These are phyloP conservation scores for Panagrolaimus sp. DNA, from an alignment of 1,140 invertebrate species.

Conservation along the genomic window DNA sequence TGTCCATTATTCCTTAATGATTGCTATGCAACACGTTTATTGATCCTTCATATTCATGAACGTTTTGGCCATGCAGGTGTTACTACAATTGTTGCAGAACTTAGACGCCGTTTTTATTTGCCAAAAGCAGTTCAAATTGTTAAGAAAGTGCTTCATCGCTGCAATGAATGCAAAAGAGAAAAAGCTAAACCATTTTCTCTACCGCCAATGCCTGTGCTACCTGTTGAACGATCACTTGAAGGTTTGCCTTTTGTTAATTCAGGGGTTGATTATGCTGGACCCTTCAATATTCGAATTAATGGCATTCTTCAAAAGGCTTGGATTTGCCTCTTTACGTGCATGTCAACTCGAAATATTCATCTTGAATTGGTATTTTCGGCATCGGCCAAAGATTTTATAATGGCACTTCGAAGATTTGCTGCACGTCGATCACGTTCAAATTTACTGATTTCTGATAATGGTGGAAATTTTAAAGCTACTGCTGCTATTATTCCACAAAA, in stretches of 20 bases:
- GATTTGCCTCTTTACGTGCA: too few relatives aligned
- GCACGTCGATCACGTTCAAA: neutral
- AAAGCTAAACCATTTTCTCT: too few relatives aligned
- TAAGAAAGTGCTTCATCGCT: neutral
- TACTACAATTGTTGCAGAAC: neutral
- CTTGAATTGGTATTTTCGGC: too few relatives aligned
- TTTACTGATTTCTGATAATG: neutral
- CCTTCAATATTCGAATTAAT: too few relatives aligned
- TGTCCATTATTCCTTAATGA: neutral
- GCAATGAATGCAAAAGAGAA: neutral
- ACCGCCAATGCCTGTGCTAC: too few relatives aligned
- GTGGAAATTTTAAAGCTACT: neutral
- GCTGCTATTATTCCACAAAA: too few relatives aligned
- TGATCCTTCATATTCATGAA: neutral
- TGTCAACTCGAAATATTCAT: too few relatives aligned
- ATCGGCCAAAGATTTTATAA: neutral
- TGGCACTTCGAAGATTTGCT: neutral
- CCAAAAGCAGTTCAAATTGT: neutral
- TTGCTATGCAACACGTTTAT: neutral
- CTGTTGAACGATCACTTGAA: too few relatives aligned
- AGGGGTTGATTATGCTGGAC: too few relatives aligned
- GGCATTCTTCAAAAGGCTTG: too few relatives aligned
- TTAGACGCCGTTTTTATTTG: neutral
- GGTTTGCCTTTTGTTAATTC: too few relatives aligned
- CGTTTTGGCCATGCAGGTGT: neutral